Evolutionary conservation across 2,888 invertebrate species (phyloP).

Genomic region (Thecocarcelia acutangulata): DNA sequence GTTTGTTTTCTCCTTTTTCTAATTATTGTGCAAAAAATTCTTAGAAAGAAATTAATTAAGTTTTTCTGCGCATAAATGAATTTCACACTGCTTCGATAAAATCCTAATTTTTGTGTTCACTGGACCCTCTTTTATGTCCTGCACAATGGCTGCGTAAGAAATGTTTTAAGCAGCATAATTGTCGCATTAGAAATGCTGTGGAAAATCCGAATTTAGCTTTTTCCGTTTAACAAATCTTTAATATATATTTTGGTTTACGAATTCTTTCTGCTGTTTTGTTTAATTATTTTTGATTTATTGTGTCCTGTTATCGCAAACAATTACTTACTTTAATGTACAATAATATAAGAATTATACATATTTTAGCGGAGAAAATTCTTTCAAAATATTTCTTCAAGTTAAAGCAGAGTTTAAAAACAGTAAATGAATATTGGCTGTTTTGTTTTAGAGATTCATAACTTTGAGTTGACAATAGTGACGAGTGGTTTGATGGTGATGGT

Average conservation of each 20-base stretch:
- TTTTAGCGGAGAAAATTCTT: neutral
- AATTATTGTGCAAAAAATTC: conserved; percentile 45
- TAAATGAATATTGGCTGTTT: no score
- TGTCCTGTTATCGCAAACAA: neutral
- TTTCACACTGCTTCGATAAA: conserved; percentile 52
- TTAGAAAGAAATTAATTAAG: conserved; percentile 64
- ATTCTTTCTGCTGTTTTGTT: conserved; percentile 11
- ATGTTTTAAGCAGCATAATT: neutral
- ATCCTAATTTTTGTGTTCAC: neutral
- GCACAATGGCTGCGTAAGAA: neutral
- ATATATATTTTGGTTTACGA: conserved; percentile 34
- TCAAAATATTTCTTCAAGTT: conserved; percentile 19
- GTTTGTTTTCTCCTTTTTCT: neutral
- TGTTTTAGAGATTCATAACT: no score
- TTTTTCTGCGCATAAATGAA: conserved; percentile 52
- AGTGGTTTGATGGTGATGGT: no score
- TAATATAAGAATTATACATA: conserved; percentile 9
- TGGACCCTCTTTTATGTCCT: neutral
- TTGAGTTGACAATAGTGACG: no score
- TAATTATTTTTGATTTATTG: conserved; percentile 36
- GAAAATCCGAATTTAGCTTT: neutral
- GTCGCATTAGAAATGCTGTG: conserved; percentile 4
- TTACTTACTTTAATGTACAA: conserved; percentile 16
- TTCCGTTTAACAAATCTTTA: conserved; percentile 6
- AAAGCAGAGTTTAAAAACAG: no score